Evolutionary conservation across 2,113 vertebrate genomes (phyloP).

Genomic region (Neogale vison): DNA sequence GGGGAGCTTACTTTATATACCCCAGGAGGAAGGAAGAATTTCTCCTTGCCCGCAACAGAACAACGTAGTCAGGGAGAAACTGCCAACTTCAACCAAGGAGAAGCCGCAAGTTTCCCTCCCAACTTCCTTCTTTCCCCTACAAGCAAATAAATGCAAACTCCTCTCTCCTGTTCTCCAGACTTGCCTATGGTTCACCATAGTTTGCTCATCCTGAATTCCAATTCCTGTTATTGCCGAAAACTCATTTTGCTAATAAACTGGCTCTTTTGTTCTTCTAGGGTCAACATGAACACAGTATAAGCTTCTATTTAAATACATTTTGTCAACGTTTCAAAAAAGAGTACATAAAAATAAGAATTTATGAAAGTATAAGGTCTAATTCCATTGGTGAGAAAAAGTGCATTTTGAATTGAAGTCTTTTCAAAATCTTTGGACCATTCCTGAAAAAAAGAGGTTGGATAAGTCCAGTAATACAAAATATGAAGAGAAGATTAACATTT

Average conservation of each 20-base stretch:
- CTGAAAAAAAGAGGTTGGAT: neutral
- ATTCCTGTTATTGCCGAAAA: neutral
- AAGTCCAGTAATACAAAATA: neutral
- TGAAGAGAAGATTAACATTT: neutral
- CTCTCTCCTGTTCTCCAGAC: neutral
- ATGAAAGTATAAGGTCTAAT: neutral
- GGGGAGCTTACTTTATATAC: neutral
- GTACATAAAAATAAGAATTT: neutral
- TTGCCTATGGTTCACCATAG: neutral
- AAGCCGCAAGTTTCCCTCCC: neutral
- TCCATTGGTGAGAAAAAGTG: neutral
- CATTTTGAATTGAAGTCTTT: neutral
- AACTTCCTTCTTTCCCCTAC: neutral
- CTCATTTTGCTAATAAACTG: neutral
- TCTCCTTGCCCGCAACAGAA: neutral
- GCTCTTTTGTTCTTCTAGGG: neutral
- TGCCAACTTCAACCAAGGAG: neutral
- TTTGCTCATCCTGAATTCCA: neutral
- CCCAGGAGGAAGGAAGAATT: neutral
- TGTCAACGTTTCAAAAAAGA: neutral
- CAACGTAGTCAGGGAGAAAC: neutral
- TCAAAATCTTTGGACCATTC: neutral
- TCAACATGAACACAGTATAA: neutral
- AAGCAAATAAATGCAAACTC: neutral
- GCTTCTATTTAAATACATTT: constrained; percentile 30